These are phyloP conservation scores for Polydrusus pterygomalis DNA, from an alignment of 2,888 invertebrate genomes.

Conservation along the genomic window DNA sequence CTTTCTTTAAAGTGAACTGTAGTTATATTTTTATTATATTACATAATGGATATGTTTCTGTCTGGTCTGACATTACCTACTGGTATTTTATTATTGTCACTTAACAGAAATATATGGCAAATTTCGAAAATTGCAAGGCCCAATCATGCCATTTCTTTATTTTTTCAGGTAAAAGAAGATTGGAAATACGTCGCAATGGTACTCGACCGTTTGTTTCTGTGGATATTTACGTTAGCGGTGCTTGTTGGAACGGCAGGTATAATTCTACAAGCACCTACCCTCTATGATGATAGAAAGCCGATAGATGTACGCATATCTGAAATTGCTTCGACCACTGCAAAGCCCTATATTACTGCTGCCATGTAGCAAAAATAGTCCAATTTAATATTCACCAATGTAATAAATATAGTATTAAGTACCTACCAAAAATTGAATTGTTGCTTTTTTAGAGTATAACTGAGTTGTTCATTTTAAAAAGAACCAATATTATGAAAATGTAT, in stretches of 20 bases:
- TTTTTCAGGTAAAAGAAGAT: conserved; percentile 91
- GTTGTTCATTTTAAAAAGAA: too few relatives aligned
- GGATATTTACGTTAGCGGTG: conserved; percentile 97
- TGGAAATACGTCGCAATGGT: conserved; percentile 99
- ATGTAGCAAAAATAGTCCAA: conserved; percentile 55
- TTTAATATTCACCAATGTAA: not conserved
- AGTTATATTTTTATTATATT: too few relatives aligned
- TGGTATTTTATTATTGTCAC: too few relatives aligned
- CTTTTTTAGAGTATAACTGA: not conserved
- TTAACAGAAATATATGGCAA: too few relatives aligned
- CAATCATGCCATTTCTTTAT: too few relatives aligned
- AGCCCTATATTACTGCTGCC: conserved; percentile 79
- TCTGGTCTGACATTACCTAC: too few relatives aligned
- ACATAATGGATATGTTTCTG: too few relatives aligned
- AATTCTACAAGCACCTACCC: conserved; percentile 94
- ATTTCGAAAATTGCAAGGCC: too few relatives aligned
- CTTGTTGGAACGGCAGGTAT: conserved; percentile 95
- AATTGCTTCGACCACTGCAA: conserved; percentile 91
- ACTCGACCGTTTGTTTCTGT: conserved; percentile 95
- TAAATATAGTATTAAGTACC: not conserved
- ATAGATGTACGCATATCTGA: conserved; percentile 92
- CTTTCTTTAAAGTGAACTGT: too few relatives aligned
- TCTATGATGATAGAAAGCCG: conserved; percentile 93
- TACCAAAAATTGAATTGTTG: not conserved
- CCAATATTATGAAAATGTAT: too few relatives aligned